Evolutionary conservation across 2,113 vertebrate genomes (phyloP).

Genomic region (Cyrtonyx montezumae): DNA sequence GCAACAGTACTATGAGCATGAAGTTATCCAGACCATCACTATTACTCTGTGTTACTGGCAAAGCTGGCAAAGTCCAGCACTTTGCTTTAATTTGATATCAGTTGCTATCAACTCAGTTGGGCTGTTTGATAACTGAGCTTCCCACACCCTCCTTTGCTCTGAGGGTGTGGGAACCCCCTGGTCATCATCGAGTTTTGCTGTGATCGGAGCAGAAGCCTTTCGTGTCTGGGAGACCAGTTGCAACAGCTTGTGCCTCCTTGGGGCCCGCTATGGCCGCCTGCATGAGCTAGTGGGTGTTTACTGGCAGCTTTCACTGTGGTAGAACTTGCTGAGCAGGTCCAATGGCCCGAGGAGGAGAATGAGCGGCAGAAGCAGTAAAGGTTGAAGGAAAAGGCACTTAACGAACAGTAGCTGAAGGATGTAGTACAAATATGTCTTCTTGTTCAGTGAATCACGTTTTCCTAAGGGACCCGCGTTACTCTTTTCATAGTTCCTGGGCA

Average conservation of each 20-base stretch:
- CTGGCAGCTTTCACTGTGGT: neutral
- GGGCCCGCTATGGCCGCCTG: fast-evolving
- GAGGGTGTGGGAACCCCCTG: neutral
- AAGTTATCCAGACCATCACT: neutral
- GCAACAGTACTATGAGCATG: neutral
- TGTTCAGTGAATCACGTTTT: neutral
- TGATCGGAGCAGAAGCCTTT: neutral
- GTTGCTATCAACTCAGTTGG: neutral
- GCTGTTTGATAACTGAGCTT: neutral
- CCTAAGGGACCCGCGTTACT: neutral
- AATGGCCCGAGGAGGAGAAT: neutral
- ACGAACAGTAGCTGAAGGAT: neutral
- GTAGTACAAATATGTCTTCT: neutral
- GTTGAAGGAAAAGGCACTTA: neutral
- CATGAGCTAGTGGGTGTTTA: neutral
- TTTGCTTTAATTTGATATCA: neutral
- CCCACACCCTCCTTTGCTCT: neutral
- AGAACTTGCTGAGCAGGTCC: neutral
- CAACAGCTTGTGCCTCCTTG: neutral
- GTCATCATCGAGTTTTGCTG: fast-evolving
- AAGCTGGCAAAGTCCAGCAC: neutral
- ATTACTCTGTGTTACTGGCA: neutral
- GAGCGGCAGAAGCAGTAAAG: neutral
- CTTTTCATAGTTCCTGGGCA: neutral
- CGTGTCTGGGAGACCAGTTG: fast-evolving